These are phyloP conservation scores for Ormyrus pomaceus DNA, from an alignment of 2,888 invertebrate genomes.

Conservation along the genomic window DNA sequence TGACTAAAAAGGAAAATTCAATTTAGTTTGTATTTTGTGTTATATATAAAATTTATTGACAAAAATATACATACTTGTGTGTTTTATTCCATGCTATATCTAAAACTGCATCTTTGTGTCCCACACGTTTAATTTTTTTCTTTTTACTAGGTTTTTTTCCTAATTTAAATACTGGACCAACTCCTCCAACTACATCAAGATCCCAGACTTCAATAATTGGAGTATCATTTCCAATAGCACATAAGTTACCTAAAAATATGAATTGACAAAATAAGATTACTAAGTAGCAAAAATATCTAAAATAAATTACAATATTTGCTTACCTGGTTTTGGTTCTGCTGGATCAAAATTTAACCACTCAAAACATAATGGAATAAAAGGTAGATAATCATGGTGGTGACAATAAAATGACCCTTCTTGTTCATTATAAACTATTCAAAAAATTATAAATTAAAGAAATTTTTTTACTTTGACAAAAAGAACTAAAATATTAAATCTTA, in stretches of 20 bases:
- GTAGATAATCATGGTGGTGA: slow-evolving; percentile 94
- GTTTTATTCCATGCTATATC: slow-evolving; percentile 93
- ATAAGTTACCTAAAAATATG: slow-evolving; percentile 86
- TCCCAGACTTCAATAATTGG: slow-evolving; percentile 98
- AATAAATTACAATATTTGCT: slow-evolving; percentile 15
- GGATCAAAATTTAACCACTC: slow-evolving; percentile 96
- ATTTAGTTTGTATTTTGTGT: slow-evolving; percentile 5
- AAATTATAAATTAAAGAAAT: slow-evolving; percentile 34
- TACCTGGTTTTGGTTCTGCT: slow-evolving; percentile 77
- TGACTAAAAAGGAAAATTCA: slow-evolving; percentile 78
- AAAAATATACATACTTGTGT: slow-evolving; percentile 77
- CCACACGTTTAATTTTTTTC: slow-evolving; percentile 82
- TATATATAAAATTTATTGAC: slow-evolving; percentile 12
- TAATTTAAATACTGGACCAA: slow-evolving; percentile 91
- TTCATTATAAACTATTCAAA: slow-evolving; percentile 89
- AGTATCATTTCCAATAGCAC: slow-evolving; percentile 95
- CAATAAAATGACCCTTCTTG: slow-evolving; percentile 92
- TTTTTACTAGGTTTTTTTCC: slow-evolving; percentile 86
- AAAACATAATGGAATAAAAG: slow-evolving; percentile 92
- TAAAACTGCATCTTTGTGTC: slow-evolving; percentile 94
- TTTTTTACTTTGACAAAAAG: slow-evolving; percentile 19
- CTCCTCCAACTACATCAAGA: slow-evolving; percentile 92
- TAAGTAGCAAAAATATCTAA: slow-evolving; percentile 25
- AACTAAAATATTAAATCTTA: slow-evolving; percentile 66
- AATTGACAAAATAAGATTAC: slow-evolving; percentile 80